Evolutionary conservation across 2,888 invertebrate genomes (phyloP), one percentile per base, ranked within the genome.

Genomic region (Drosophila greeni): DNA sequence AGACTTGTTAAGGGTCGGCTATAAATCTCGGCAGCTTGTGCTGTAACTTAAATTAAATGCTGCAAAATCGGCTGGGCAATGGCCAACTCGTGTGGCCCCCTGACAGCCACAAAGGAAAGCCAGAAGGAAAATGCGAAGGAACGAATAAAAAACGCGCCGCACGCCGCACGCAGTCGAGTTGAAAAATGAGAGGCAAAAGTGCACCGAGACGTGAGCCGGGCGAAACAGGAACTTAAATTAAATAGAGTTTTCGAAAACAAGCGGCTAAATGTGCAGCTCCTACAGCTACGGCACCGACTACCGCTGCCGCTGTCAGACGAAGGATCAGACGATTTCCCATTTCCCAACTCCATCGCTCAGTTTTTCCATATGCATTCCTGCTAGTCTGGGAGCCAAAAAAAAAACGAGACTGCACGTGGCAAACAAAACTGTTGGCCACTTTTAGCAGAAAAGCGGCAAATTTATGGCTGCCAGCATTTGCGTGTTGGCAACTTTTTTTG

Each of bases 1-100:
- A 42, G 56, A 49, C 76, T 81, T 76, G 82, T 78, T 84, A 82
- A 82, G 80, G 78, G 79, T 78, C 76, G 65, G 80, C 72, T 79
- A 85, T 85, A 85, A 85, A 85, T 85, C 86, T 86, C 76, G 47
- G 68, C 73, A 75, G 82, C 78, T 74, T 76, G 75, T 60, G 73
- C 75, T 80, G 75, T 76, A 83, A 78, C 74, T 85, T 85, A 85
- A 85, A 85, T 85, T 82, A 86, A 85, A 86, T 77, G 86, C 80
- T 74, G 78, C 62, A 73, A 82, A 79, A 83, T 84, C 85, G 76
- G 59, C 72, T 74, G 83, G 84, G 68, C 67, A 51, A 51, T 51
- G 66, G 49, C 51, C 66, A 51, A 24, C 61, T 60, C 45, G 57
- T 34, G 42, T 58, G 51, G 49, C 54, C 39, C 42, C 42, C 42